phyloP scores from a whole-genome alignment of 2,888 invertebrate species.

The Lithophane semibrunnea region DNA sequence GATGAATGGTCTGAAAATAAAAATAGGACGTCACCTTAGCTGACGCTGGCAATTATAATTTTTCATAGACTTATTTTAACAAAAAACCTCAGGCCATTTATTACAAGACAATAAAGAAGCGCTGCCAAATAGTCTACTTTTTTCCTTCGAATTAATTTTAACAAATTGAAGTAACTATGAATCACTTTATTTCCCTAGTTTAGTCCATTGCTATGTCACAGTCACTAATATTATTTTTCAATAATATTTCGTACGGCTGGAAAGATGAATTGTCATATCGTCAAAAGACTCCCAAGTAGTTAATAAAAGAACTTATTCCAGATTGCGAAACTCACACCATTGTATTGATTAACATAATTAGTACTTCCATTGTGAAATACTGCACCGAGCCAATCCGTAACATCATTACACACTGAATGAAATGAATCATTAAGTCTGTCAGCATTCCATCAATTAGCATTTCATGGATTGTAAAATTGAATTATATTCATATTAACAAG shows the following conservation, averaged over 20 bases:
- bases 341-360: constrained; percentile 57
- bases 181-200: neutral
- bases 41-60: constrained; percentile 14
- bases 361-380: constrained; percentile 55
- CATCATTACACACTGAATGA: constrained; percentile 76
- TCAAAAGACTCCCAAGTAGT: neutral
- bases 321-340: constrained; percentile 23
- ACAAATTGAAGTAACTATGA: neutral
- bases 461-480: constrained; percentile 67
- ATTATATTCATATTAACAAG: constrained; percentile 59
- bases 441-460: constrained; percentile 78
- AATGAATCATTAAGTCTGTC: constrained; percentile 76
- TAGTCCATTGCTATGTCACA: neutral
- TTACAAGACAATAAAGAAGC: constrained; percentile 11
- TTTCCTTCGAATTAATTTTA: constrained; percentile 4
- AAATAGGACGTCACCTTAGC: neutral
- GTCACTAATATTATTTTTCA: neutral
- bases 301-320: constrained; percentile 15
- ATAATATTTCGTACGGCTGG: neutral
- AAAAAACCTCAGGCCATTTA: constrained; percentile 39
- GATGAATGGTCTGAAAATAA: neutral
- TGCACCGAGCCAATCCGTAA: constrained; percentile 73
- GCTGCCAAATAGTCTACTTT: neutral
- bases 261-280: neutral
- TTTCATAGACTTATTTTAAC: constrained; percentile 36